Percentiles rank a stretch among this genome's conserved stretches.
These are phyloP conservation scores for Trichopria drosophilae DNA, from an alignment of 2,888 invertebrate species.

Conservation along the genomic window DNA sequence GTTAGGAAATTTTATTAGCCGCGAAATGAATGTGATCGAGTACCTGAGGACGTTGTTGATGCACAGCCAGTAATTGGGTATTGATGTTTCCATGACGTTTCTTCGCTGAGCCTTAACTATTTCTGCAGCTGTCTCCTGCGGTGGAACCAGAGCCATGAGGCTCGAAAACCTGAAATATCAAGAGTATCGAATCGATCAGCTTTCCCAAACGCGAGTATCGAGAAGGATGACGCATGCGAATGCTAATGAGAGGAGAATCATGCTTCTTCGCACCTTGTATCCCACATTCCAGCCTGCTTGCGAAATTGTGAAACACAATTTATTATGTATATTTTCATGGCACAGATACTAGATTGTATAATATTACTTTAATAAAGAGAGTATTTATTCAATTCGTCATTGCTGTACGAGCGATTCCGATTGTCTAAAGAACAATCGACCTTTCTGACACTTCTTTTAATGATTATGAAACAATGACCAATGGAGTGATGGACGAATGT, in stretches of 20 bases:
- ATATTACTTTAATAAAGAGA: too few relatives aligned
- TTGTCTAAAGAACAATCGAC: too few relatives aligned
- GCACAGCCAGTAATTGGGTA: slow-evolving; percentile 66
- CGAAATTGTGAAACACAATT: slow-evolving; percentile 19
- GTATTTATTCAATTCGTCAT: too few relatives aligned
- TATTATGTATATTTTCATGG: slow-evolving; percentile 8
- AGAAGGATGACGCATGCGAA: too few relatives aligned
- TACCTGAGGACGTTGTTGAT: slow-evolving; percentile 61
- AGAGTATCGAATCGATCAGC: neutral
- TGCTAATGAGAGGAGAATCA: too few relatives aligned
- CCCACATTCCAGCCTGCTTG: slow-evolving; percentile 44
- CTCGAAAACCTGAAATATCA: slow-evolving; percentile 62
- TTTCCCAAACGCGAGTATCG: too few relatives aligned
- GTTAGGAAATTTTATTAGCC: neutral
- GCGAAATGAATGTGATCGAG: too few relatives aligned
- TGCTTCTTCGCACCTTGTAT: slow-evolving; percentile 40
- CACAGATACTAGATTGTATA: too few relatives aligned
- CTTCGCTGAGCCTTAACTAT: slow-evolving; percentile 72
- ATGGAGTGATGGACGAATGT: too few relatives aligned
- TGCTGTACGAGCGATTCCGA: too few relatives aligned
- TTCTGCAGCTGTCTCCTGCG: slow-evolving; percentile 66
- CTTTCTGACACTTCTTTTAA: too few relatives aligned
- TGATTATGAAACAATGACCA: too few relatives aligned
- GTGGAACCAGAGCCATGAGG: slow-evolving; percentile 66
- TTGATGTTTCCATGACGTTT: slow-evolving; percentile 65